These are phyloP conservation scores for Rhinolophus sinicus DNA, from an alignment of 2,113 vertebrate genomes.

Conservation along the genomic window DNA sequence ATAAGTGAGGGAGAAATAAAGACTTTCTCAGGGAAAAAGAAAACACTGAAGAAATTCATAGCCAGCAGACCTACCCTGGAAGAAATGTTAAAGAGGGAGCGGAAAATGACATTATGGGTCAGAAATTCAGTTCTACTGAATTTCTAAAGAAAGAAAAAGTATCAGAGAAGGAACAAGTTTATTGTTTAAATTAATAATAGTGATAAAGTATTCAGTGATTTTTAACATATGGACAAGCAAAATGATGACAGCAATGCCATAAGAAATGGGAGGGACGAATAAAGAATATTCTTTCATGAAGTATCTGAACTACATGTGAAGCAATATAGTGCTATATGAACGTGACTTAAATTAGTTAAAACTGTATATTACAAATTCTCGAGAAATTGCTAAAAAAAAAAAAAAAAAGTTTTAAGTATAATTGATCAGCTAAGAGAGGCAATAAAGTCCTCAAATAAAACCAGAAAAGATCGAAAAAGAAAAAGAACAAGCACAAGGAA, in stretches of 20 bases:
- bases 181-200: neutral
- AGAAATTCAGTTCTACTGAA: neutral
- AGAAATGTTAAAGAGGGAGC: neutral
- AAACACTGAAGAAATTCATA: neutral
- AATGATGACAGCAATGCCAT: neutral
- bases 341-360: neutral
- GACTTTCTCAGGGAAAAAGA: neutral
- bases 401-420: neutral
- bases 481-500: neutral
- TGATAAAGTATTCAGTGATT: neutral
- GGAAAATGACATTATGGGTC: neutral
- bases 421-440: neutral
- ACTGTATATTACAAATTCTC: neutral
- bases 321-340: neutral
- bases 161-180: neutral
- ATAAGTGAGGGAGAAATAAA: neutral
- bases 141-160: neutral
- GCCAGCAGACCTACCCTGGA: neutral
- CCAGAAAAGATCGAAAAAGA: neutral
- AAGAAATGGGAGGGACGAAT: neutral
- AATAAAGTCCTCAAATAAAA: slow-evolving; percentile 37
- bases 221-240: neutral
- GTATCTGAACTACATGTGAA: neutral
- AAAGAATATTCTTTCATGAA: neutral
- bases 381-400: neutral